Percentiles rank a stretch among this genome's conserved stretches.
These are phyloP conservation scores for Ectropis crepuscularia DNA, from an alignment of 2,888 invertebrate genomes.

Conservation along the genomic window DNA sequence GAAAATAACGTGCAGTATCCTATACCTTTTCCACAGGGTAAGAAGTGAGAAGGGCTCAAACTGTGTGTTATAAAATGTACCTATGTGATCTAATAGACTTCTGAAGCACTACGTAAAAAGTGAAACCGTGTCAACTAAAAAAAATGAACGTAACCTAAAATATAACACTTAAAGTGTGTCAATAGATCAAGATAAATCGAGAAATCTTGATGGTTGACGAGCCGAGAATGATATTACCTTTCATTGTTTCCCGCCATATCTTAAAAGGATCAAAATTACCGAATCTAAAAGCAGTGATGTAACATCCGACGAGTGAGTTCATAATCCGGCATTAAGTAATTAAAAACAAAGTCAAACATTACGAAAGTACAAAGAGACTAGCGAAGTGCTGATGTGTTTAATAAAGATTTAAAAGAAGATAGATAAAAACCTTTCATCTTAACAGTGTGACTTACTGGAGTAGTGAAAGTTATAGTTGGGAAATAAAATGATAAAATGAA, in stretches of 20 bases:
- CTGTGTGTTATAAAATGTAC: no score
- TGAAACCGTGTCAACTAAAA: neutral
- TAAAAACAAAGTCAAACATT: constrained; percentile 32
- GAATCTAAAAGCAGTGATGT: constrained; percentile 40
- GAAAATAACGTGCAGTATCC: no score
- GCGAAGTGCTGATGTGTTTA: constrained; percentile 17
- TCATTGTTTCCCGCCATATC: constrained; percentile 44
- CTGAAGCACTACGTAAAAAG: neutral
- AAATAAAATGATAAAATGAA: neutral
- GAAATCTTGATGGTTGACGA: constrained; percentile 37
- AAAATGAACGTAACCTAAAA: constrained; percentile 20
- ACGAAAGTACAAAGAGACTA: constrained; percentile 18
- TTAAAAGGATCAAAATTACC: constrained; percentile 53
- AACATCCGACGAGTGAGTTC: constrained; percentile 37
- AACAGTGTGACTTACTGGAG: neutral
- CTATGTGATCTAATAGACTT: no score
- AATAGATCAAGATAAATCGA: constrained; percentile 37
- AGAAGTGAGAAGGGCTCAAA: no score
- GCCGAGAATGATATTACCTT: constrained; percentile 34
- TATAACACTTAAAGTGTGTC: constrained; percentile 22
- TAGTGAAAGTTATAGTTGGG: constrained; percentile 2
- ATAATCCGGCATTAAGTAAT: constrained; percentile 39
- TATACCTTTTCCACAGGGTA: no score
- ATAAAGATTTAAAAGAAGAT: constrained; percentile 7
- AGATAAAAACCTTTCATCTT: constrained; percentile 7